A percentile compares a stretch with the other conserved stretches of the same genome.
Conservation (phyloP, 2,888 invertebrate genomes). For the Trissolcus brochymenae region DNA sequence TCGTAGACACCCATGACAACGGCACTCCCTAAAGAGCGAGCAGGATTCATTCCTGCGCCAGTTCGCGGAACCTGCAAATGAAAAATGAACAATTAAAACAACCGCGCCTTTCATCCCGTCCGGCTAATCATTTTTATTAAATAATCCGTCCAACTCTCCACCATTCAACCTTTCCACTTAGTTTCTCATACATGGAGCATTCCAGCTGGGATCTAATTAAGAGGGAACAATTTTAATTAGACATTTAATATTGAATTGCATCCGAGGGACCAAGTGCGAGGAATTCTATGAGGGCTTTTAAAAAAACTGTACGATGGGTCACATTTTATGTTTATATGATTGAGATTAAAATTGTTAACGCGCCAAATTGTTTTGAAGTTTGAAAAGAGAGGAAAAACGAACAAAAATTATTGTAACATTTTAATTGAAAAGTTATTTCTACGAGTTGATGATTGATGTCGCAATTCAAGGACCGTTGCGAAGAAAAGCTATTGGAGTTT, state of each 20-base stretch:
- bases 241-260: background rate
- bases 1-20: constrained; percentile 85
- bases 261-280: too few species aligned
- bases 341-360: background rate
- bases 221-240: constrained; percentile 3
- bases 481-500: constrained; percentile 9
- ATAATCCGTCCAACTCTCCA: constrained; percentile 4
- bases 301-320: background rate
- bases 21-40: constrained; percentile 91
- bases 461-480: background rate
- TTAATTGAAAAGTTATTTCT: too few species aligned
- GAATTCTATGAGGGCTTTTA: too few species aligned
- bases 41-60: constrained; percentile 95
- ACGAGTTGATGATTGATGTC: background rate
- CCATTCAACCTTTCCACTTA: background rate
- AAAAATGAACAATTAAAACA: constrained; percentile 34
- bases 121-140: constrained; percentile 15
- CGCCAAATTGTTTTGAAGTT: too few species aligned
- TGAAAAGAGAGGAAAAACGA: too few species aligned
- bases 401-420: too few species aligned
- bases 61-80: constrained; percentile 80
- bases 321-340: too few species aligned
- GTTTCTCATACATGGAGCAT: background rate
- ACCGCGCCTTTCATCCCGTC: constrained; percentile 3
- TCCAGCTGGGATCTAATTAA: background rate